A percentile compares a stretch with the other conserved stretches of the same genome.
Conservation (phyloP, 2,888 invertebrate genomes). For the Scrobipalpa costella region DNA sequence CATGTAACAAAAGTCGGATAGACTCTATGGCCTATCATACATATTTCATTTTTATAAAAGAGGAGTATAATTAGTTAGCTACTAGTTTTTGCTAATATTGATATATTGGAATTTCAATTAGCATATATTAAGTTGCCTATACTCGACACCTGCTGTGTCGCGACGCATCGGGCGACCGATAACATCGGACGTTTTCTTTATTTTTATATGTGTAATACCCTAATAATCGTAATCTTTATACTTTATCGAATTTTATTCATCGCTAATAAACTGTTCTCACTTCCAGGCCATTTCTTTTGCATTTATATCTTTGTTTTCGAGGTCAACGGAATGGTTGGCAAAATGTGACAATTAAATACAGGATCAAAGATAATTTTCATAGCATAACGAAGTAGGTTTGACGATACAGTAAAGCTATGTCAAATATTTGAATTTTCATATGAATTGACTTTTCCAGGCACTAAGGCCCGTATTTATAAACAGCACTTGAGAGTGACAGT, state of each 20-base stretch:
- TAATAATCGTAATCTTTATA: conserved; percentile 19
- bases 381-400: no score
- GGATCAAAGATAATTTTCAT: no score
- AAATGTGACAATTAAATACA: no score
- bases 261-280: conserved; percentile 10
- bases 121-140: conserved; percentile 28
- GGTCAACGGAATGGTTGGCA: neutral
- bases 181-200: conserved; percentile 19
- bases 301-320: conserved; percentile 13
- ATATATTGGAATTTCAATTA: conserved; percentile 31
- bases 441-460: no score
- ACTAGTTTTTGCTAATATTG: conserved; percentile 32
- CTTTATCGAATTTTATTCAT: conserved; percentile 22
- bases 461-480: no score
- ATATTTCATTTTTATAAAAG: conserved; percentile 26
- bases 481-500: no score
- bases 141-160: conserved; percentile 27
- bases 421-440: no score
- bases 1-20: conserved; percentile 1
- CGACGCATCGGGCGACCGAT: conserved; percentile 23
- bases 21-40: conserved; percentile 4
- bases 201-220: conserved; percentile 18
- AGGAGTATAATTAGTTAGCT: conserved; percentile 26
- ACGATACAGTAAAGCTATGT: no score
- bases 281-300: conserved; percentile 9